These are phyloP conservation scores for Mirza zaza DNA, from an alignment of 2,113 vertebrate species.

Conservation along the genomic window DNA sequence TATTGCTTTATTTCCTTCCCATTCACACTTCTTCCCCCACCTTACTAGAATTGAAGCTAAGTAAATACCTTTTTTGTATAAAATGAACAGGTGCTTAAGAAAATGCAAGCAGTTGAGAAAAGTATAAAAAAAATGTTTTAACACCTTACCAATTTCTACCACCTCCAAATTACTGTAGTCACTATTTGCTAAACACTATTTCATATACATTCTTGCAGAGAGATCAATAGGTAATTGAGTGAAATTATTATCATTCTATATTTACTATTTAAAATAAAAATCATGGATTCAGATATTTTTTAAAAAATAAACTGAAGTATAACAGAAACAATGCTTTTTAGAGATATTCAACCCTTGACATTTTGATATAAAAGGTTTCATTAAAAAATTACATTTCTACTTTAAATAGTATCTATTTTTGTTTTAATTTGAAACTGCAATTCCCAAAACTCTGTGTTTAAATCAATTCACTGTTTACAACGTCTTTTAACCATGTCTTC, in stretches of 20 bases:
- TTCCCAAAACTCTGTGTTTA: background rate
- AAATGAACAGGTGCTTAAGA: background rate
- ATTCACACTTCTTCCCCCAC: background rate
- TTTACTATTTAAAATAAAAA: background rate
- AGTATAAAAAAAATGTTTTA: background rate
- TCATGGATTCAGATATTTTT: background rate
- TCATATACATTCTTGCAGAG: background rate
- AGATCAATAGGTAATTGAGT: background rate
- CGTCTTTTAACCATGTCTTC: background rate
- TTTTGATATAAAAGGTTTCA: background rate
- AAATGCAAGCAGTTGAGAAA: constrained; percentile 11
- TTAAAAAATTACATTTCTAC: background rate
- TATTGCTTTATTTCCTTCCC: background rate
- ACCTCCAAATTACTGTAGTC: background rate
- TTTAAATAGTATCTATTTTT: background rate
- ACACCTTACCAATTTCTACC: background rate
- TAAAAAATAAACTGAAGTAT: constrained; percentile 29
- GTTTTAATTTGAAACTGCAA: background rate
- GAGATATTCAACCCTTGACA: background rate
- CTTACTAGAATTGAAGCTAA: constrained; percentile 18
- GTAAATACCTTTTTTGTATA: background rate
- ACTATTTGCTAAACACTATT: background rate
- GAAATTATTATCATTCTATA: background rate
- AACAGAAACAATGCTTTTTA: background rate
- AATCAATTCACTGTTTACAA: background rate